Base-by-base conservation (phyloP, 2,113 vertebrate species). In the Crocuta crocuta region DNA sequence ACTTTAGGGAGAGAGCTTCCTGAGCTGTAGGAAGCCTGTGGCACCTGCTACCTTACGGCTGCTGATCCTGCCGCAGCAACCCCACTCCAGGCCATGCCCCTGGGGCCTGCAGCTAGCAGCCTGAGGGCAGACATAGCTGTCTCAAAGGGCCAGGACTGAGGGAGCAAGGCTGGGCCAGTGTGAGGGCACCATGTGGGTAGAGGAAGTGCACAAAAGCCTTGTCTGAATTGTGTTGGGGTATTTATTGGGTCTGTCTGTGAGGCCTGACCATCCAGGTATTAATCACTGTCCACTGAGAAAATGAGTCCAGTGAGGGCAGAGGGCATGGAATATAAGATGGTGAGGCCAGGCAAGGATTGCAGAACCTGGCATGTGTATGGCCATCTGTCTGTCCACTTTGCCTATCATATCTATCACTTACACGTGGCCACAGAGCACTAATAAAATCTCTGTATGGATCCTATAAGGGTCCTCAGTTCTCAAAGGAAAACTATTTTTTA, bases 201-300 rank as follows among this genome's bases (percentile, higher is more conserved):
- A 61, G 66, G 33, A 45, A 58, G 9, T n/a, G 33, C 5, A 0
- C 61, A 33, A 10, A 55, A 24, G 4, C 43, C 15, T 53, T 92
- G 58, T 97, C 78, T 74, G 53, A 63, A 53, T n/a, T 81, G 48
- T 26, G 10, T 68, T 74, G 48, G 35, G 78, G 50, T 92, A n/a
- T 88, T 96, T 55, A 79, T 24, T 85, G 87, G 80, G 31, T 91
- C 82, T 93, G 35, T 86, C 88, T 71, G 19, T 5, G 11, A 96
- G 61, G 82, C 48, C 15, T 21, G 15, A 15, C 39, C 23, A 24
- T n/a, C 58, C 45, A 53, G 33, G 68, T 33, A 90, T 85, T 43
- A 91, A 45, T 63, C 78, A 43, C 78, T 45, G 28, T 55, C 61
- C 31, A 21, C 16, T 21, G 88, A 76, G 28, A 24, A 13, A 50